Percentiles rank a stretch among this genome's conserved stretches.
phyloP scores from a whole-genome alignment of 1,140 invertebrate genomes.

The Archegozetes longisetosus region DNA sequence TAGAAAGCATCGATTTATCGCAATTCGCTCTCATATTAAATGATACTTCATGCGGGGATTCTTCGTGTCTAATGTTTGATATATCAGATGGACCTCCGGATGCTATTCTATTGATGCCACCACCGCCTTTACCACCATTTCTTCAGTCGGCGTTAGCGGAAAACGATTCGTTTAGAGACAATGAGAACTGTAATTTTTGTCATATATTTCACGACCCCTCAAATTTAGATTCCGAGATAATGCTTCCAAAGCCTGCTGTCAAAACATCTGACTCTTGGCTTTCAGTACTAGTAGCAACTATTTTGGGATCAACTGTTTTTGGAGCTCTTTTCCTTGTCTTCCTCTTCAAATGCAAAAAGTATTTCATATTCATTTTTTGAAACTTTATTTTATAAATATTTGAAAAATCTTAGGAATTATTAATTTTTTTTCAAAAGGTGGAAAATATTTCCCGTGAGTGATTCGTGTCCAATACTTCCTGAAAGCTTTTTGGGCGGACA shows the following conservation, averaged over 20 bases:
- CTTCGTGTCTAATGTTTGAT: no score
- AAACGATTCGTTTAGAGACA: conserved; percentile 7
- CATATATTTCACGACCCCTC: conserved; percentile 10
- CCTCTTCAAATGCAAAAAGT: conserved; percentile 15
- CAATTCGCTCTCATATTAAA: no score
- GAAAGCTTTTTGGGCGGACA: conserved; percentile 10
- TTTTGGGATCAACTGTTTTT: neutral
- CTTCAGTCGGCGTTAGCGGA: conserved; percentile 3
- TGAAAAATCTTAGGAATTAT: neutral
- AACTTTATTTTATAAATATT: neutral
- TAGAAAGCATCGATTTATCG: no score
- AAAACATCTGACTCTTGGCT: conserved; percentile 15
- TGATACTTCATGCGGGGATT: no score
- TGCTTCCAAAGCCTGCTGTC: conserved; percentile 1
- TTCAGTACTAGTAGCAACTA: neutral
- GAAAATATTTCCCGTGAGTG: conserved; percentile 13
- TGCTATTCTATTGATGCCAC: conserved; percentile 15
- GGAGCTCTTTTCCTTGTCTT: conserved; percentile 1
- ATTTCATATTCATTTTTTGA: neutral
- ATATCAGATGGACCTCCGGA: no score
- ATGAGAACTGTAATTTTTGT: conserved; percentile 15
- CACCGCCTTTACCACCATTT: conserved; percentile 14
- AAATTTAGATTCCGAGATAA: neutral
- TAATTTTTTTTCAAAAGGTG: conserved; percentile 2
- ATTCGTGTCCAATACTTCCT: conserved; percentile 14